Conservation (phyloP, 1,140 invertebrate genomes). For the Oscheius sp. region DNA sequence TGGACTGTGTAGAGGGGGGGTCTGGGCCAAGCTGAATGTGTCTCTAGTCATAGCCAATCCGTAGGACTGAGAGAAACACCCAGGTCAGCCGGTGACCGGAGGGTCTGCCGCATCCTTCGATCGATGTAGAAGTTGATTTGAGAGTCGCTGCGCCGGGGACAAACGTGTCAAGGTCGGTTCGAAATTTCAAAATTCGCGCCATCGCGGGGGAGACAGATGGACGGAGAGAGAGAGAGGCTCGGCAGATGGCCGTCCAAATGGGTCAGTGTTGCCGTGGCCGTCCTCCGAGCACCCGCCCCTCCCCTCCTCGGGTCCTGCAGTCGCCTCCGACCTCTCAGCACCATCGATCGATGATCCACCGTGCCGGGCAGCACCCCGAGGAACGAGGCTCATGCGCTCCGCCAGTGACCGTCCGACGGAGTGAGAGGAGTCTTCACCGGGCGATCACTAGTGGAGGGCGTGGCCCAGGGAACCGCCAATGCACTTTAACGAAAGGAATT, state of each 20-base stretch:
- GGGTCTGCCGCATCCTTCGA: constrained; percentile 1
- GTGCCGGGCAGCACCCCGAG: neutral
- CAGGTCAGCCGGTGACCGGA: neutral
- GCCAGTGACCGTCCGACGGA: neutral
- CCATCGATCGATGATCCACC: neutral
- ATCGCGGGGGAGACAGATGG: neutral
- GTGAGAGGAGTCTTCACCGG: neutral
- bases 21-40: constrained; percentile 37
- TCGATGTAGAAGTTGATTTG: constrained; percentile 14
- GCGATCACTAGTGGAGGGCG: constrained; percentile 3
- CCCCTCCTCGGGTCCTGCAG: neutral
- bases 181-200: constrained; percentile 7
- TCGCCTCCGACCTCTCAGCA: neutral
- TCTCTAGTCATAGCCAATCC: constrained; percentile 14
- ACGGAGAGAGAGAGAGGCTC: neutral
- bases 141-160: neutral
- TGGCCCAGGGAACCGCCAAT: no score
- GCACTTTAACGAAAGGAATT: no score
- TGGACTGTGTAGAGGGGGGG: no score
- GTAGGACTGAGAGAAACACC: constrained; percentile 8
- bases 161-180: constrained; percentile 5
- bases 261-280: neutral
- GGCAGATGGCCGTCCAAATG: neutral
- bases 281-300: neutral
- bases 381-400: neutral